Percentiles rank a stretch among this genome's conserved stretches.
These are phyloP conservation scores for Coelopa pilipes DNA, from an alignment of 2,888 invertebrate species.

Conservation along the genomic window DNA sequence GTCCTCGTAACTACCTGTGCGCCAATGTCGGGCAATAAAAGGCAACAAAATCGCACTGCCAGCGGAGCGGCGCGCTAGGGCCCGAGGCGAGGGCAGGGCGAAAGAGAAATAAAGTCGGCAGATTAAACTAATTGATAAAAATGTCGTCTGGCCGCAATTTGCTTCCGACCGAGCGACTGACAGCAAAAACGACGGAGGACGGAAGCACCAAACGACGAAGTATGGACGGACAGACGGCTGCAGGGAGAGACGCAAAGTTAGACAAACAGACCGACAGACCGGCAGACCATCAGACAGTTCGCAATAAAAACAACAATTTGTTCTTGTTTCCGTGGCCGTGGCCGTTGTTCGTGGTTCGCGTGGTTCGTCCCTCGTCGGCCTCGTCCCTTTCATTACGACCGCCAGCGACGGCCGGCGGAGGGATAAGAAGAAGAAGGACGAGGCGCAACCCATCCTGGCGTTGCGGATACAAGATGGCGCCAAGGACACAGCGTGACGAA, in stretches of 20 bases:
- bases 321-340: no score
- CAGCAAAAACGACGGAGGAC: background rate
- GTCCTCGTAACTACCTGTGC: background rate
- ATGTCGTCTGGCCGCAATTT: constrained; percentile 55
- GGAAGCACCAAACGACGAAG: background rate
- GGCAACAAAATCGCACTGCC: background rate
- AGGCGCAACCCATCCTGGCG: no score
- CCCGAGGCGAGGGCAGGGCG: background rate
- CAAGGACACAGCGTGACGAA: constrained; percentile 21
- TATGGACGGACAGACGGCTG: background rate
- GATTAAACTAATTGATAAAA: constrained; percentile 60
- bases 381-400: background rate
- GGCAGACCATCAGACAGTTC: no score
- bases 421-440: no score
- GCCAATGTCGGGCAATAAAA: background rate
- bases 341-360: no score
- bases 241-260: no score
- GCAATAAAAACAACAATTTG: no score
- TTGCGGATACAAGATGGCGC: constrained; percentile 16
- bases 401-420: background rate
- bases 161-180: constrained; percentile 45
- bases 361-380: background rate
- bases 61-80: background rate
- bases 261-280: no score
- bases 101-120: constrained; percentile 28